Evolutionary conservation across 2,113 vertebrate species (phyloP).

Genomic region (Chloroceryle aenea): DNA sequence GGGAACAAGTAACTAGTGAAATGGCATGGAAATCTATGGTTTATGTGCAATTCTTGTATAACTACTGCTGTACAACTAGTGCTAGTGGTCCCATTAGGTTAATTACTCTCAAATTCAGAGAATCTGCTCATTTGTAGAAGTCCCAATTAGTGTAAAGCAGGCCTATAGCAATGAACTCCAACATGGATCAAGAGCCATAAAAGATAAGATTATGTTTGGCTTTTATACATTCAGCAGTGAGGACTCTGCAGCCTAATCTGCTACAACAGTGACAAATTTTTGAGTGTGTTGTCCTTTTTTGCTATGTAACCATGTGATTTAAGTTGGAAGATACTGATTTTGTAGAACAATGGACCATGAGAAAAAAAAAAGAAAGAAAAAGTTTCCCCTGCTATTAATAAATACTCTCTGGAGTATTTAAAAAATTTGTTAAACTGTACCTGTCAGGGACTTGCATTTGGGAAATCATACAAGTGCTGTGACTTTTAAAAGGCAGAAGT

Average conservation of each 20-base stretch:
- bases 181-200: neutral
- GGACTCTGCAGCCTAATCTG: neutral
- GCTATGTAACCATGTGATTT: neutral
- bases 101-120: conserved; percentile 11
- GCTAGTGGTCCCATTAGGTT: neutral
- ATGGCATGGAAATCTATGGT: neutral
- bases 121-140: conserved; percentile 1
- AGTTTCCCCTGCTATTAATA: neutral
- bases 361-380: neutral
- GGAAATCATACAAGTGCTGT: rapidly evolving
- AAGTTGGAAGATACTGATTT: neutral
- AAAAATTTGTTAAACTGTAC: neutral
- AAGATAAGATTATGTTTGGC: neutral
- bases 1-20: neutral
- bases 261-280: neutral
- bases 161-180: neutral
- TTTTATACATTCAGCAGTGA: neutral
- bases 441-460: neutral
- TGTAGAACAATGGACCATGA: neutral
- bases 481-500: neutral
- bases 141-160: neutral
- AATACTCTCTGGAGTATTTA: neutral
- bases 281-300: neutral
- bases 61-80: neutral
- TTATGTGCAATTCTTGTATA: neutral